Percentiles rank a stretch among this genome's conserved stretches.
These are phyloP conservation scores for Huso huso DNA, from an alignment of 2,797 vertebrate genomes.

Conservation along the genomic window DNA sequence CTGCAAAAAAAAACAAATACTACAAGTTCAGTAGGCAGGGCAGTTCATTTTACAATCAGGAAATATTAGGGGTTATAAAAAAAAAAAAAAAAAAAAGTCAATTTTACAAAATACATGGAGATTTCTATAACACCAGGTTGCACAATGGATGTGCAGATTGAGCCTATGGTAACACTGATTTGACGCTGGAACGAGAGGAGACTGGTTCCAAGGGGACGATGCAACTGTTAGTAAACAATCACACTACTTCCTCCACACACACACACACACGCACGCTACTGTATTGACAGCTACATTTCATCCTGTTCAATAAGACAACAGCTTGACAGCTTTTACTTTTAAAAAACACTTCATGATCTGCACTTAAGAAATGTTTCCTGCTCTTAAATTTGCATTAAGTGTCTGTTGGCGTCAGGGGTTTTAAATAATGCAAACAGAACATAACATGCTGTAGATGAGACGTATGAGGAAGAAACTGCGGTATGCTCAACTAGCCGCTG, in stretches of 20 bases:
- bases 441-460: background rate
- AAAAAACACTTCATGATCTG: constrained; percentile 18
- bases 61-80: too few relatives aligned
- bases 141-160: too few relatives aligned
- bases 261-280: background rate
- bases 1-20: too few relatives aligned
- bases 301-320: constrained; percentile 14
- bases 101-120: too few relatives aligned
- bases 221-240: constrained; percentile 18
- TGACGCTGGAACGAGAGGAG: constrained; percentile 13
- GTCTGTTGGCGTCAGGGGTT: constrained; percentile 13
- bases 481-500: too few relatives aligned
- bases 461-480: too few relatives aligned
- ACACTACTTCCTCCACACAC: constrained; percentile 9
- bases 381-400: background rate
- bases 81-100: too few relatives aligned
- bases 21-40: too few relatives aligned
- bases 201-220: too few relatives aligned
- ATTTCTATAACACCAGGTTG: too few relatives aligned
- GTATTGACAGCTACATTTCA: constrained; percentile 7
- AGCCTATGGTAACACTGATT: too few relatives aligned
- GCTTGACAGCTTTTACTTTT: constrained; percentile 2
- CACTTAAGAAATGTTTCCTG: constrained; percentile 7
- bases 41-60: too few relatives aligned
- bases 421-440: constrained; percentile 16